phyloP scores from a whole-genome alignment of 2,888 invertebrate species.

The Mallateleia sp. region DNA sequence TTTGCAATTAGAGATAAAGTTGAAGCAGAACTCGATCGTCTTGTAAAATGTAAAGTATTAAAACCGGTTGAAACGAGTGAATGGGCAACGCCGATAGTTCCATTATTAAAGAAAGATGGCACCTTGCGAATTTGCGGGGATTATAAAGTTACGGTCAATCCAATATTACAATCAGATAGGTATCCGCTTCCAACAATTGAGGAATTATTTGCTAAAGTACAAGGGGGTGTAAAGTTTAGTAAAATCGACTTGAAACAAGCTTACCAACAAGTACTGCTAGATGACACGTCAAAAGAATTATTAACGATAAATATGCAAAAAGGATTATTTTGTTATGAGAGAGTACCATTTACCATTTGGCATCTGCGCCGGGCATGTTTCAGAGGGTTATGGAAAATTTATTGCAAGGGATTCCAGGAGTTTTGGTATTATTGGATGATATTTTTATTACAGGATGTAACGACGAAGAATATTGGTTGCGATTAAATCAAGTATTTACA shows the following conservation, averaged over 20 bases:
- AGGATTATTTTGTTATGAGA: constrained; percentile 16
- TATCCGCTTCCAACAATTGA: constrained; percentile 71
- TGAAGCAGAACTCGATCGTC: background rate
- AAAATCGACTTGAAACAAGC: constrained; percentile 12
- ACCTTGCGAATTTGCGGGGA: constrained; percentile 85
- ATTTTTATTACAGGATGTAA: constrained; percentile 85
- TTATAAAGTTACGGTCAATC: constrained; percentile 85
- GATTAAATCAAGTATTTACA: constrained; percentile 31
- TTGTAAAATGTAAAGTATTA: background rate
- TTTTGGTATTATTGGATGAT: constrained; percentile 87
- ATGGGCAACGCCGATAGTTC: constrained; percentile 86
- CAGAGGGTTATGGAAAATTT: constrained; percentile 84
- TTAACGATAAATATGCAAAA: background rate
- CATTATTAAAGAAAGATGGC: constrained; percentile 85
- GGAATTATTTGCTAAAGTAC: constrained; percentile 62
- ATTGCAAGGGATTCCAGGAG: constrained; percentile 84
- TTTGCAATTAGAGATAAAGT: constrained; percentile 8
- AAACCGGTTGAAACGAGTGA: constrained; percentile 75
- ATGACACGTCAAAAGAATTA: background rate
- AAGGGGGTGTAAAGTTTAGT: constrained; percentile 56
- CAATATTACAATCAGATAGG: constrained; percentile 77
- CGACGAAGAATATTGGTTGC: constrained; percentile 36
- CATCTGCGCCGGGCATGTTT: constrained; percentile 83
- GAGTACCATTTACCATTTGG: background rate
- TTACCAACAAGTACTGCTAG: constrained; percentile 1